Conservation (phyloP, 1,140 invertebrate genomes). For the Drosophila quadrilineata region DNA sequence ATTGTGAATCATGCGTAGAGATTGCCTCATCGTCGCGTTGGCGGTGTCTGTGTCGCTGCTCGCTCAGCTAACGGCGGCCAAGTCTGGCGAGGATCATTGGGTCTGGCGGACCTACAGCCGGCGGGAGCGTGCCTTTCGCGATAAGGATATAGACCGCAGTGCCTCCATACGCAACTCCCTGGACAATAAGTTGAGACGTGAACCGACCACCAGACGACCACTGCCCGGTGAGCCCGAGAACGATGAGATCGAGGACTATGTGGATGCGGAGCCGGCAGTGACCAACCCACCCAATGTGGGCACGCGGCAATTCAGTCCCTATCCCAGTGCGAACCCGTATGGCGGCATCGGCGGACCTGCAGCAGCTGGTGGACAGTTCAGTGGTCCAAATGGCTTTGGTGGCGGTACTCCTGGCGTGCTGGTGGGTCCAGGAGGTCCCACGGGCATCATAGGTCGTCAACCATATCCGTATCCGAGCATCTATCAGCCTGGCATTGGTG, state of each 20-base stretch:
- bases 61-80: slow-evolving; percentile 32
- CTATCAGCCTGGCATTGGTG: neutral
- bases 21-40: slow-evolving; percentile 54
- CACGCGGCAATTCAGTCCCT: slow-evolving; percentile 67
- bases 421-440: slow-evolving; percentile 84
- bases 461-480: slow-evolving; percentile 10
- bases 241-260: slow-evolving; percentile 76
- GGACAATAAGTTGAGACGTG: slow-evolving; percentile 51
- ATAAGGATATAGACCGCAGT: slow-evolving; percentile 38
- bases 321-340: slow-evolving; percentile 9
- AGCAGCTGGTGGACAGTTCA: slow-evolving; percentile 47
- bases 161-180: slow-evolving; percentile 39
- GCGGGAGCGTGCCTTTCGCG: slow-evolving; percentile 54
- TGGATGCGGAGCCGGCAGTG: slow-evolving; percentile 47
- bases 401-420: slow-evolving; percentile 81
- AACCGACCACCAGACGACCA: slow-evolving; percentile 65
- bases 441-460: slow-evolving; percentile 82
- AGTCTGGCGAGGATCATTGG: slow-evolving; percentile 51
- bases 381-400: slow-evolving; percentile 32
- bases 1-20: slow-evolving; percentile 48
- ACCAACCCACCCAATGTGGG: slow-evolving; percentile 42
- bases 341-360: slow-evolving; percentile 34
- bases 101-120: slow-evolving; percentile 50
- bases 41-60: slow-evolving; percentile 8
- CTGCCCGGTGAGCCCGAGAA: slow-evolving; percentile 65